Conservation (phyloP, 1,140 invertebrate species). For the Schlechtendalia chinensis region DNA sequence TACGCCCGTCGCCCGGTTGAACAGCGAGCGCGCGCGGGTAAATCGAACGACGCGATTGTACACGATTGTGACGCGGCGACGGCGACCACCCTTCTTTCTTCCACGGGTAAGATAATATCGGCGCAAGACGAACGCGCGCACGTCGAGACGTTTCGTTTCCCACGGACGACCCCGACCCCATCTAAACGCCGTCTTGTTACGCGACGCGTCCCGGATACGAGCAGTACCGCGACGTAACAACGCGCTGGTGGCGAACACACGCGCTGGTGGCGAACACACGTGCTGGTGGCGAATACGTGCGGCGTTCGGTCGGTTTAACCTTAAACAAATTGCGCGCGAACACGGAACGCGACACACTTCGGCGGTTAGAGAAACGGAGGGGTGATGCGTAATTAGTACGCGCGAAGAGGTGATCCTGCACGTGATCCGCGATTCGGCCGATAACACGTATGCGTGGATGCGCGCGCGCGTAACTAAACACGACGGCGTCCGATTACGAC, state of each 20-base stretch:
- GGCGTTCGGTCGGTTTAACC: constrained; percentile 21
- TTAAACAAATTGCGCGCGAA: constrained; percentile 39
- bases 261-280: too few relatives aligned
- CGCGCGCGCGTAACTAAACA: too few relatives aligned
- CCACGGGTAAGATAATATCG: too few relatives aligned
- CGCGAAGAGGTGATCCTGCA: constrained; percentile 13
- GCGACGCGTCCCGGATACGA: too few relatives aligned
- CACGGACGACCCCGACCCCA: constrained; percentile 12
- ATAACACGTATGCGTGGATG: too few relatives aligned
- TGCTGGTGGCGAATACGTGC: too few relatives aligned
- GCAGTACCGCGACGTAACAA: too few relatives aligned
- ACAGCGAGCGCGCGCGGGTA: too few relatives aligned
- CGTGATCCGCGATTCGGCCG: background rate
- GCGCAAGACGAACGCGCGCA: too few relatives aligned
- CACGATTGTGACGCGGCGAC: background rate
- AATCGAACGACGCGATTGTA: background rate
- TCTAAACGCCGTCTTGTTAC: too few relatives aligned
- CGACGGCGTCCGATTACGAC: constrained; percentile 45
- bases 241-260: background rate
- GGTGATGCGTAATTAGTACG: constrained; percentile 40
- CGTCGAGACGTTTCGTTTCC: constrained; percentile 16
- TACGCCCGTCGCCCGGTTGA: too few relatives aligned
- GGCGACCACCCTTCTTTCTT: too few relatives aligned
- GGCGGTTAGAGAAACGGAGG: background rate
- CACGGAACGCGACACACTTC: constrained; percentile 31